Evolutionary conservation across 2,113 vertebrate species (phyloP).

Genomic region (Pycnonotus jocosus): DNA sequence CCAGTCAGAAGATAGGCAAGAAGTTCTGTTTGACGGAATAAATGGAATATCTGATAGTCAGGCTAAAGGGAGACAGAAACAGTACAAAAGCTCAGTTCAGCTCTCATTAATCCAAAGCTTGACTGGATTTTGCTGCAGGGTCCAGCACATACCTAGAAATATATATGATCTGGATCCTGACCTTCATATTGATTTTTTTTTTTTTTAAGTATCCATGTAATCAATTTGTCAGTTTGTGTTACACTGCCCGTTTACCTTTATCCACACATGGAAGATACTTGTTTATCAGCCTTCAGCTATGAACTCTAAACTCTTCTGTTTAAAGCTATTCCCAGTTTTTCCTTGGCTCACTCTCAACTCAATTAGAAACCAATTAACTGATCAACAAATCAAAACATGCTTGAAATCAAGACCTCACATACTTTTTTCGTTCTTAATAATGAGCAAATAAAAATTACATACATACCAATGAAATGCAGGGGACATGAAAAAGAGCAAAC

Average conservation of each 20-base stretch:
- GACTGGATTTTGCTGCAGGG: background rate
- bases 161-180: background rate
- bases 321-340: background rate
- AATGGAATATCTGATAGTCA: background rate
- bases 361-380: background rate
- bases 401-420: background rate
- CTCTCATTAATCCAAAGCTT: background rate
- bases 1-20: background rate
- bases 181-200: background rate
- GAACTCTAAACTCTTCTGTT: background rate
- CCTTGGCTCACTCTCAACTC: background rate
- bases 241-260: background rate
- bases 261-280: background rate
- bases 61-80: background rate
- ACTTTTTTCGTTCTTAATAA: background rate
- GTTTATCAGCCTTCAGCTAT: background rate
- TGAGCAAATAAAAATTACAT: background rate
- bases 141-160: background rate
- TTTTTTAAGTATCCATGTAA: background rate
- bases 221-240: background rate
- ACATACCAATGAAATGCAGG: background rate
- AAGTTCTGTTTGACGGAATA: background rate
- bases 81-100: background rate
- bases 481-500: background rate
- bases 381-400: background rate